phyloP scores from a whole-genome alignment of 2,797 vertebrate species.

The Cichlasoma orientale region DNA sequence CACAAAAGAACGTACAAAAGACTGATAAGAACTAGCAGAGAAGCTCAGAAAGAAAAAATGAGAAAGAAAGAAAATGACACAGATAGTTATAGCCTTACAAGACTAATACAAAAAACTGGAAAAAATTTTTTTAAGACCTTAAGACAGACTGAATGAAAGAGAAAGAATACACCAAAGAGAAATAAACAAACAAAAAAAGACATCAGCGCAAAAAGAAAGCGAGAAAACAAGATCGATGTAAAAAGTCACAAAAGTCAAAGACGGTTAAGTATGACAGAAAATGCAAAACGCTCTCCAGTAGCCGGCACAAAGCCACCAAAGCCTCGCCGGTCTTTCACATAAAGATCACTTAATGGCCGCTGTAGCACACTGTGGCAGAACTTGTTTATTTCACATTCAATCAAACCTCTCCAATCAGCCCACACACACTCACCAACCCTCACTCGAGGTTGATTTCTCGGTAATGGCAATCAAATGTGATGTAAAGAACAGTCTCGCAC shows the following conservation, averaged over 20 bases:
- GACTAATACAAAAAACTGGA: not conserved
- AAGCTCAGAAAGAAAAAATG: no score
- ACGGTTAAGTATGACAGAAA: not conserved
- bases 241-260: not conserved
- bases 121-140: not conserved
- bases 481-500: conserved; percentile 60
- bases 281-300: conserved; percentile 35
- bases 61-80: no score
- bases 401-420: conserved; percentile 70
- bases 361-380: conserved; percentile 60
- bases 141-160: not conserved
- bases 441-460: conserved; percentile 65
- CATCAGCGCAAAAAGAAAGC: not conserved
- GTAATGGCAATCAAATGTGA: conserved; percentile 64
- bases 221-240: not conserved
- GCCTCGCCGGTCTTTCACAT: conserved; percentile 67
- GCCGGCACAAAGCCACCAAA: conserved; percentile 61
- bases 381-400: conserved; percentile 79
- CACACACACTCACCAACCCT: conserved; percentile 56
- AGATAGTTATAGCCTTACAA: not conserved
- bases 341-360: conserved; percentile 75
- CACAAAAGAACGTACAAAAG: not conserved
- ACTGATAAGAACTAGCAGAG: not conserved
- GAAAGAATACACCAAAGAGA: not conserved
- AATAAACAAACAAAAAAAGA: not conserved